Percentiles rank a stretch among this genome's conserved stretches.
These are phyloP conservation scores for Gouania willdenowi DNA, from an alignment of 2,797 vertebrate species.

Conservation along the genomic window DNA sequence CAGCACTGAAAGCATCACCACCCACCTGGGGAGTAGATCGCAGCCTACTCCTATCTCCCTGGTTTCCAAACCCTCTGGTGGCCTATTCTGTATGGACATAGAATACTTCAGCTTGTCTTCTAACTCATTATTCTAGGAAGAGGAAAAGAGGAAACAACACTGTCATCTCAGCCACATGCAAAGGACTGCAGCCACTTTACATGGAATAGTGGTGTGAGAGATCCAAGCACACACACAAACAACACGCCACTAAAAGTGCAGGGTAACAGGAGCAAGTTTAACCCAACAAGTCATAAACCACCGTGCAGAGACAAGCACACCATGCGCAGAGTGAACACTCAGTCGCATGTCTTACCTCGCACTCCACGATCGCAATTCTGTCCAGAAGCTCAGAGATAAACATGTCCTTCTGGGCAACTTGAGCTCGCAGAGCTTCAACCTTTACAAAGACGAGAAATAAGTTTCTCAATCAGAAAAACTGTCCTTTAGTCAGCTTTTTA, in stretches of 20 bases:
- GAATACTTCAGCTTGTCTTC: slow-evolving; percentile 95
- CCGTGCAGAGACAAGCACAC: too few species aligned
- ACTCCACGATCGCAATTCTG: slow-evolving; percentile 94
- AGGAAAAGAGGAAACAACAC: slow-evolving; percentile 68
- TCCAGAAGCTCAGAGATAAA: slow-evolving; percentile 94
- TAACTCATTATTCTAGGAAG: slow-evolving; percentile 94
- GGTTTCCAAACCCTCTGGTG: slow-evolving; percentile 77
- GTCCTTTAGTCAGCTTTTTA: too few species aligned
- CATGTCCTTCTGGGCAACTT: slow-evolving; percentile 91
- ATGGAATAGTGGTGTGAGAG: slow-evolving; percentile 21
- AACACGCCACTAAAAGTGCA: slow-evolving; percentile 11
- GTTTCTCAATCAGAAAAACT: too few species aligned
- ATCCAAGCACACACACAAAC: slow-evolving; percentile 14
- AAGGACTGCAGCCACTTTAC: slow-evolving; percentile 30
- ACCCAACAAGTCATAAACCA: background rate
- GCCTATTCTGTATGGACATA: slow-evolving; percentile 83
- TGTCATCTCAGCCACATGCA: slow-evolving; percentile 67
- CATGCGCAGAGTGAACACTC: background rate
- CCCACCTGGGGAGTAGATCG: slow-evolving; percentile 87
- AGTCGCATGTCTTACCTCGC: slow-evolving; percentile 82
- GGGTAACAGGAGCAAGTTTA: slow-evolving; percentile 14
- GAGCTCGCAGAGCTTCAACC: slow-evolving; percentile 86
- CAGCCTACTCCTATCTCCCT: slow-evolving; percentile 86
- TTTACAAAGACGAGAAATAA: slow-evolving; percentile 55
- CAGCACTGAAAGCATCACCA: background rate